A percentile compares a stretch with the other conserved stretches of the same genome.
Conservation (phyloP, 1,140 invertebrate genomes). For the Calliphora vicina region DNA sequence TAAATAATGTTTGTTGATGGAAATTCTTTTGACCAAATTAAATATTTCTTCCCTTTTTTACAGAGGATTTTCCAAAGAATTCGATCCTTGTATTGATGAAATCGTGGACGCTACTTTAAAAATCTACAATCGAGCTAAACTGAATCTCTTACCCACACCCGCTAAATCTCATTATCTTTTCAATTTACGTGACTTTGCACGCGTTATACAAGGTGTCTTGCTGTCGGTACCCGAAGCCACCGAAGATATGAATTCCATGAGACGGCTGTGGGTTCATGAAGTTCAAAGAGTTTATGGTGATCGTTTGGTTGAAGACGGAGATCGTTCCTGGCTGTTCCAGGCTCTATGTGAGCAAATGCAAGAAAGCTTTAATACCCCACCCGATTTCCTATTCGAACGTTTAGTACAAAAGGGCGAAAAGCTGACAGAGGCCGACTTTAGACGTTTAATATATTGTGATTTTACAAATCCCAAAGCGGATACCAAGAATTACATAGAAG, state of each 20-base stretch:
- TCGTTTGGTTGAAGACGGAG: conserved; percentile 82
- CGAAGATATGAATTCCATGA: conserved; percentile 86
- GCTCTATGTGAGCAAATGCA: conserved; percentile 70
- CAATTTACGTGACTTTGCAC: conserved; percentile 92
- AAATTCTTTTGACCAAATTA: no score
- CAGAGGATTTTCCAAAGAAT: conserved; percentile 94
- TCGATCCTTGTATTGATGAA: conserved; percentile 91
- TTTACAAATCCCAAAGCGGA: conserved; percentile 95
- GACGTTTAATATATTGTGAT: conserved; percentile 93
- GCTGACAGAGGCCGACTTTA: conserved; percentile 70
- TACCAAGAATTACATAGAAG: conserved; percentile 87
- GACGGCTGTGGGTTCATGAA: conserved; percentile 94
- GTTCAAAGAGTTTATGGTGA: conserved; percentile 93
- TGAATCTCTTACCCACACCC: conserved; percentile 86
- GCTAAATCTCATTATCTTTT: conserved; percentile 94
- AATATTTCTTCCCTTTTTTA: conserved; percentile 18
- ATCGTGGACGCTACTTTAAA: conserved; percentile 86
- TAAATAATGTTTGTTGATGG: no score
- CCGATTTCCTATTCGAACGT: conserved; percentile 49
- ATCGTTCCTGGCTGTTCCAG: conserved; percentile 83
- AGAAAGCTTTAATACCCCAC: conserved; percentile 62
- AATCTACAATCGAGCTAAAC: conserved; percentile 85
- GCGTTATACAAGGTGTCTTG: conserved; percentile 91
- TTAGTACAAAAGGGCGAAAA: conserved; percentile 61
- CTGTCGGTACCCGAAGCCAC: conserved; percentile 93